Evolutionary conservation across 2,888 invertebrate species (phyloP), one percentile per base, ranked within the genome.

Genomic region (Drosophila helvetica): DNA sequence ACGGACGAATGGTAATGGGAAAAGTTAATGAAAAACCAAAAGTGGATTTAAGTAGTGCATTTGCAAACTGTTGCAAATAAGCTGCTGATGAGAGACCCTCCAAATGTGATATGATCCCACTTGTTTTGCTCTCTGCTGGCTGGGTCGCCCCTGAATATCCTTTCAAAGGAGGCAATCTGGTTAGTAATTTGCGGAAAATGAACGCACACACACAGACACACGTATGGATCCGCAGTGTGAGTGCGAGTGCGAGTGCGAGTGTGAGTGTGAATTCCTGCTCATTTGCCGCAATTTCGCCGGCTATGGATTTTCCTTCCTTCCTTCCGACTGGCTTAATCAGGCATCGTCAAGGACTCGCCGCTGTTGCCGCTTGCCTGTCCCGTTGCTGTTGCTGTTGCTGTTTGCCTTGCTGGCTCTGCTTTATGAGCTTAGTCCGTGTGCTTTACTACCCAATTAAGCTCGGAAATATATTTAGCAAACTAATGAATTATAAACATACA

Each of bases 401-500:
- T 57, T 67, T 78, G 63, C 47, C 75, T 78, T 54, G 47, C 46
- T 55, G 56, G 48, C 71, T 38, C 38, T 62, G 57, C 58, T 67
- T 69, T 65, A 77, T 77, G 70, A 73, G 60, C 82, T 65, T 55
- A 69, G 57, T 64, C 67, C 70, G 65, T 73, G 58, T 68, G 74
- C 73, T 69, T 78, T 70, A 60, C 78, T 71, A 71, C 51, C 64
- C 85, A 79, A 85, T 85, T 85, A 82, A 85, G 78, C 67, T 76
- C 53, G 74, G 70, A 78, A 81, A 87, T 78, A 80, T 75, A 77
- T 78, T 85, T 85, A 82, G 76, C 77, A 80, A 78, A 73, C 70
- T 81, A 85, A 82, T 79, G 75, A 85, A 78, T 80, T 75, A 82
- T 77, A 75, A 88, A 78, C 86, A 83, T 45, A 63, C 70, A 64